Evolutionary conservation across 2,797 vertebrate genomes (phyloP), one percentile per base, ranked within the genome.

Genomic region (Sebastes aleutianus): DNA sequence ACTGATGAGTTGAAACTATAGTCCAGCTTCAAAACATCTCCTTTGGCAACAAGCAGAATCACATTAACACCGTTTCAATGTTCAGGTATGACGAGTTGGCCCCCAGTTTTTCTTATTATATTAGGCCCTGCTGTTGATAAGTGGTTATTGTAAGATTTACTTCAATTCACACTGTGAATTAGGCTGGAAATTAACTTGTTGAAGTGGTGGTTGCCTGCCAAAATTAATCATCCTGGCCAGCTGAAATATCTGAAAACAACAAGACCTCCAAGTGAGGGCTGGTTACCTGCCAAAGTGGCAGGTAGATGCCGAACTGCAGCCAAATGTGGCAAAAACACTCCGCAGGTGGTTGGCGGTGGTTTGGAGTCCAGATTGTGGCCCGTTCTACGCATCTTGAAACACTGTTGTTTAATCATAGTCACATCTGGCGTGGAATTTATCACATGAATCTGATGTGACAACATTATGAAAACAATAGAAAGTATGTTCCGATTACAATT

Each of bases 211-310:
- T 24, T 56, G 31, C 22, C 66, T 81, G 70, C 70, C 74, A 74
- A 79, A 84, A 63, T 63, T 53, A 82, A 43, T 64, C 43, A 67
- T 73, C 20, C 65, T 64, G 18, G 76, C 72, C 67, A 79, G 68
- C 80, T 77, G 43, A 85, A 78, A 69, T 66, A 73, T 85, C 70
- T 76, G 73, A 76, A 70, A 82, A 82, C 69, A 79, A 70, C 74
- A 74, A 65, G 74, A 53, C 16, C 73, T 67, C 77, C 4, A 7
- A 58, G 29, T 3, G 58, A 62, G 53, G 50, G 24, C 32, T 78
- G 76, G 74, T 73, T 24, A 58, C 63, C 78, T 78, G 84, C 84
- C 85, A 82, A 62, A 36, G 50, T 3, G 50, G 53, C 74, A 22
- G 58, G 11, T 22, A 18, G 50, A 80, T 2, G 54, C 77, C 71